These are phyloP conservation scores for Drosophila virilis DNA, from an alignment of 1,140 invertebrate species.

Conservation along the genomic window DNA sequence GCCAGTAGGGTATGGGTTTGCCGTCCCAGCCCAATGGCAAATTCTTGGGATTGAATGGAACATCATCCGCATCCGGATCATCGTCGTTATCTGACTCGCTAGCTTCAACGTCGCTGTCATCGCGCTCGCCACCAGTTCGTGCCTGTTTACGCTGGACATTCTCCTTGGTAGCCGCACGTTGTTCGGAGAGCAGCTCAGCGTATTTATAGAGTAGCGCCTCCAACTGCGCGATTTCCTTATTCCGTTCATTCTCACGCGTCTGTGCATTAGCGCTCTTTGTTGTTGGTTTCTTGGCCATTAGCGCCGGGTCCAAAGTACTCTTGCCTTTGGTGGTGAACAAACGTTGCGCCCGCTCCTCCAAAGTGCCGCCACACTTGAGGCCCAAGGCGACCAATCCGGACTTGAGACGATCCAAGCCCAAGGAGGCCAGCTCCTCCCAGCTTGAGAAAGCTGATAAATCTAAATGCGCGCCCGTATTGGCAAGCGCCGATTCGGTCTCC, in stretches of 20 bases:
- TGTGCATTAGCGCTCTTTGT: conserved; percentile 88
- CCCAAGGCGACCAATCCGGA: conserved; percentile 98
- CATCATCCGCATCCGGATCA: conserved; percentile 94
- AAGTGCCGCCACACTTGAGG: conserved; percentile 98
- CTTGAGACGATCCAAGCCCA: conserved; percentile 98
- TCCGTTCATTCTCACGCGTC: conserved; percentile 89
- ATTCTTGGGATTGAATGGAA: conserved; percentile 99
- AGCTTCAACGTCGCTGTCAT: conserved; percentile 96
- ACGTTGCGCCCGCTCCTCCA: conserved; percentile 98
- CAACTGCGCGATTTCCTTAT: conserved; percentile 92
- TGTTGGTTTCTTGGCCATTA: conserved; percentile 93
- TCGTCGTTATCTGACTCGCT: conserved; percentile 95
- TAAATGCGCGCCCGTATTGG: conserved; percentile 96
- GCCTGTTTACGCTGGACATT: conserved; percentile 99
- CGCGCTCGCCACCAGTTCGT: conserved; percentile 96
- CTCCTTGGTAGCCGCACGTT: conserved; percentile 96
- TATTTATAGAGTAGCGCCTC: conserved; percentile 96
- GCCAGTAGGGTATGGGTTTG: conserved; percentile 99
- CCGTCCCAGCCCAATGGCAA: conserved; percentile 99
- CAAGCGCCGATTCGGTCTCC: conserved; percentile 96
- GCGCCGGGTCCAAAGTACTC: conserved; percentile 93
- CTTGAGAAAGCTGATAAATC: conserved; percentile 98
- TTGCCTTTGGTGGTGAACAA: conserved; percentile 98
- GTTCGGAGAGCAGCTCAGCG: conserved; percentile 92
- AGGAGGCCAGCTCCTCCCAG: conserved; percentile 98